Base-by-base conservation (phyloP, 1,140 invertebrate species). In the Neoseiulus cucumeris region DNA sequence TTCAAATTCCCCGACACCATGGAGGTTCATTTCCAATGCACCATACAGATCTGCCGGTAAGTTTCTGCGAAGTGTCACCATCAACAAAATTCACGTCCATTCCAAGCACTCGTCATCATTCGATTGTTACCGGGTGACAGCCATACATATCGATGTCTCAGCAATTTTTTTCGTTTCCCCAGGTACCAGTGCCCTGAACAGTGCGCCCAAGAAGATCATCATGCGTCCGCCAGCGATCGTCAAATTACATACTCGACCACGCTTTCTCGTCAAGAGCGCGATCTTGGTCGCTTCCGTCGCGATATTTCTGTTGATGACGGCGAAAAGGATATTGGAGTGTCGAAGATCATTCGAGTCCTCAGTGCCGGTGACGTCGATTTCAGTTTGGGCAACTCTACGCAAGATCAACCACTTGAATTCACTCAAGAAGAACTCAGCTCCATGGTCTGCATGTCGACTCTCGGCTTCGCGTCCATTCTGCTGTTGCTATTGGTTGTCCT, bases 361-460 rank as follows among this genome's bases (percentile, higher is more conserved):
- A 89, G 87, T 1, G 86, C 85, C 0, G 86, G 87, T 6, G 87
- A 91, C 73, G 75, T 91, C 39, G 84, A 87, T 41, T 90, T 91
- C 73, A 79, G 85, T 22, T 79, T 89, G 64, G 82, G 86, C 55
- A 75, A 77, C 47, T 78, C 79, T 69, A 74, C 70, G 42, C 78
- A 76, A 7, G 44, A 69, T 65, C 76, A 67, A 65, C 71, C 22
- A 69, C 73, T 71, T 14, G 70, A 72, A 7, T 70, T 68, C 6
- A 65, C 45, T 20, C 47, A 67, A 29, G 66, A 66, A 20, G 70
- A 70, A 20, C 65, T 68, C 4, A 45, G 64, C n/a, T 82, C 82
- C 18, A 78, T 89, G 68, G 89, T 93, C 65, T 93, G 89, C 74
- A 91, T 93, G 87, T 91, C 89, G 0, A 89, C 87, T 1, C 85